These are phyloP conservation scores for Tetragnatha montana DNA, from an alignment of 2,888 invertebrate genomes.

Conservation along the genomic window DNA sequence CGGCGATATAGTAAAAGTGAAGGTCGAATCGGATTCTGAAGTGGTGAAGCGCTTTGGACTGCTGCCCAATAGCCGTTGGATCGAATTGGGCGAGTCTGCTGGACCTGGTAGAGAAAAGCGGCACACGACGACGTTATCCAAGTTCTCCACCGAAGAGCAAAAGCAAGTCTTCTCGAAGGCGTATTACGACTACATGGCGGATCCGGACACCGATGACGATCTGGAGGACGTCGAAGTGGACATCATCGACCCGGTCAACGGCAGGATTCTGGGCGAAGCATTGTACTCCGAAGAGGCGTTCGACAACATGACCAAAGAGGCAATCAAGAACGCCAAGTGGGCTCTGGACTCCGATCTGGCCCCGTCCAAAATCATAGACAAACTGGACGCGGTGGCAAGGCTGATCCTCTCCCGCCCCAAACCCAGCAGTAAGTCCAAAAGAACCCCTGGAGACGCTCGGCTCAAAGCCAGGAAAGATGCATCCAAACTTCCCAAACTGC, in stretches of 20 bases:
- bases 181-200: background rate
- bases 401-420: background rate
- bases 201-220: background rate
- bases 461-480: background rate
- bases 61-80: background rate
- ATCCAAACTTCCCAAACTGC: too few relatives aligned
- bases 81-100: background rate
- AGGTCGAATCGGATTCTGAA: background rate
- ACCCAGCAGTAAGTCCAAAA: background rate
- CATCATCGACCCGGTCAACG: background rate
- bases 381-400: background rate
- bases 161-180: background rate
- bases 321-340: constrained; percentile 25
- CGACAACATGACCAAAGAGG: constrained; percentile 18
- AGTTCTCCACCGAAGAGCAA: background rate
- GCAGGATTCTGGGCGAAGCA: constrained; percentile 38
- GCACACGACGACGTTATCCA: background rate
- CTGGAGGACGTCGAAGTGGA: constrained; percentile 14
- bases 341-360: constrained; percentile 11
- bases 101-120: background rate
- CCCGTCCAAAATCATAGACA: constrained; percentile 13
- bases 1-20: background rate
- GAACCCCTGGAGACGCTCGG: background rate
- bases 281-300: constrained; percentile 36
- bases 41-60: background rate